Conservation (phyloP, 2,888 invertebrate genomes). For the Caenorhabditis becei region DNA sequence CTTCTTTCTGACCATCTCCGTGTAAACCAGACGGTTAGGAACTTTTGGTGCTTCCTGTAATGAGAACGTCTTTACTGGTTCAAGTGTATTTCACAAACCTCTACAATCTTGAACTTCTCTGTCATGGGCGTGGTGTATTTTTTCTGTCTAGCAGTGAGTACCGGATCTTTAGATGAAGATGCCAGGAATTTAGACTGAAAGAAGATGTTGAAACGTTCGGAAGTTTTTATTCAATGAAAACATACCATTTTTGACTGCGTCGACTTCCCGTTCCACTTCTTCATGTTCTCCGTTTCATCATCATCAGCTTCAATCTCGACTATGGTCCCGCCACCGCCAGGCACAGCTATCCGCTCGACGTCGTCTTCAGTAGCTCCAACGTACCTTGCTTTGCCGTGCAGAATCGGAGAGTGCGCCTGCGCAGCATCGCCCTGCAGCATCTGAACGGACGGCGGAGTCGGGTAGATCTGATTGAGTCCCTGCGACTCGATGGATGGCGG, state of each 20-base stretch:
- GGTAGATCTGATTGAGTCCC: constrained; percentile 76
- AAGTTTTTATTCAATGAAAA: too few relatives aligned
- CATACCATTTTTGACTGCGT: constrained; percentile 31
- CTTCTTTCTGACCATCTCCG: constrained; percentile 20
- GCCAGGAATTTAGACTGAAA: constrained; percentile 44
- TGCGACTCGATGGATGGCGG: constrained; percentile 66
- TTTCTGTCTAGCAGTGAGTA: constrained; percentile 13
- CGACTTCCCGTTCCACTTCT: constrained; percentile 28
- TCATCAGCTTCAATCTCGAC: constrained; percentile 36
- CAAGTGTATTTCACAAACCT: too few relatives aligned
- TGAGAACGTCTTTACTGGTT: background rate
- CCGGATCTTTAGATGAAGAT: constrained; percentile 29
- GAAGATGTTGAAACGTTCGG: too few relatives aligned
- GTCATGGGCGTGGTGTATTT: constrained; percentile 32
- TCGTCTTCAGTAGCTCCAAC: constrained; percentile 14
- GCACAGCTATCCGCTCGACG: constrained; percentile 25
- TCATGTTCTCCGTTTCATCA: constrained; percentile 34
- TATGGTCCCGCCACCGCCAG: constrained; percentile 28
- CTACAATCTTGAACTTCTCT: background rate
- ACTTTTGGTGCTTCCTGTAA: constrained; percentile 14
- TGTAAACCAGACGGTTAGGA: background rate
- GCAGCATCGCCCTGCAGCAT: constrained; percentile 38
- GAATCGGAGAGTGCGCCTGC: constrained; percentile 39
- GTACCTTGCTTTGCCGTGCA: constrained; percentile 3
- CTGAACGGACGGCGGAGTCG: constrained; percentile 80